Conservation (phyloP, 2,888 invertebrate genomes). For the Drosophila seclusa region DNA sequence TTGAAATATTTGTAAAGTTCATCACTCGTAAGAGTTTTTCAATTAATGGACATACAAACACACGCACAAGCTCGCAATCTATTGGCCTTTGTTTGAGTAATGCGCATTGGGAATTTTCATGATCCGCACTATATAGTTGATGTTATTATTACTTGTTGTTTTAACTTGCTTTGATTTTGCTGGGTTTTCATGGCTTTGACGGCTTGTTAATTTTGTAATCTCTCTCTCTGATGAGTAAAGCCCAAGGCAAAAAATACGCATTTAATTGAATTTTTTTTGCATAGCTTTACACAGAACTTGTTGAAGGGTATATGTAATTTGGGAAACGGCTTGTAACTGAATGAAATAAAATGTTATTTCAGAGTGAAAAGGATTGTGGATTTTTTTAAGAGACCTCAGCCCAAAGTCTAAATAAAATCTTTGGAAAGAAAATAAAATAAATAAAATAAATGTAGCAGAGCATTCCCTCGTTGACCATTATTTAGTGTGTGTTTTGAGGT, state of each 20-base stretch:
- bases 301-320: background rate
- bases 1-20: slow-evolving; percentile 64
- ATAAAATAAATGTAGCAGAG: background rate
- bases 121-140: slow-evolving; percentile 21
- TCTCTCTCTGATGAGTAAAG: background rate
- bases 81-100: slow-evolving; percentile 64
- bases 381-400: background rate
- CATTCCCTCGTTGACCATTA: background rate
- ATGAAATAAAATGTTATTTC: background rate
- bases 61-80: slow-evolving; percentile 3
- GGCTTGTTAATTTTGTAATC: slow-evolving; percentile 52
- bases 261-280: slow-evolving; percentile 45
- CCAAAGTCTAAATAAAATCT: background rate
- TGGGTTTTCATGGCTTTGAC: slow-evolving; percentile 24
- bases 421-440: background rate
- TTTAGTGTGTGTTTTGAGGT: slow-evolving; percentile 5
- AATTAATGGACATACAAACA: slow-evolving; percentile 49
- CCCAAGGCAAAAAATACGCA: slow-evolving; percentile 40
- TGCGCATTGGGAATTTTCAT: slow-evolving; percentile 38
- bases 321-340: background rate
- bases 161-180: slow-evolving; percentile 6
- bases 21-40: slow-evolving; percentile 59
- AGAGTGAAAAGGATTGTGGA: background rate
- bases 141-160: background rate
- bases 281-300: background rate